A percentile compares a stretch with the other conserved stretches of the same genome.
Conservation (phyloP, 2,888 invertebrate genomes). For the Campaea margaritaria region DNA sequence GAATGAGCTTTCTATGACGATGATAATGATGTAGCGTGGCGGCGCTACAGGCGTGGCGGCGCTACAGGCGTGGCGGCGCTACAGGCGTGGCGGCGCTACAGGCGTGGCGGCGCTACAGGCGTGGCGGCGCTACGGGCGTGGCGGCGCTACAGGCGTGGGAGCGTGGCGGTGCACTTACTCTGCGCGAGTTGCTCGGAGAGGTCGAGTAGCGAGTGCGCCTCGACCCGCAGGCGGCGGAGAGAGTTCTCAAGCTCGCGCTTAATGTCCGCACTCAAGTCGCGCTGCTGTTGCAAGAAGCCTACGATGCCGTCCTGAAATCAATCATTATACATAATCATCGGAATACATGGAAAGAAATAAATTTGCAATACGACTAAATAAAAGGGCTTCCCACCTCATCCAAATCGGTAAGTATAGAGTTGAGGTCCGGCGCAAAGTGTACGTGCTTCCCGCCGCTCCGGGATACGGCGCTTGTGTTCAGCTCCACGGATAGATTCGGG, state of each 20-base stretch:
- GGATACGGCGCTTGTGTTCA: slow-evolving; percentile 59
- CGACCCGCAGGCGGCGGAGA: slow-evolving; percentile 87
- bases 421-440: slow-evolving; percentile 90
- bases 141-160: too few relatives aligned
- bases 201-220: slow-evolving; percentile 89
- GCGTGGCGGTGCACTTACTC: slow-evolving; percentile 62
- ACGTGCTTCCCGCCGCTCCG: slow-evolving; percentile 79
- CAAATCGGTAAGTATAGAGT: slow-evolving; percentile 82
- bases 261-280: slow-evolving; percentile 84
- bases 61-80: too few relatives aligned
- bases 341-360: not conserved
- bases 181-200: slow-evolving; percentile 74
- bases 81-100: too few relatives aligned
- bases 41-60: too few relatives aligned
- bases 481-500: slow-evolving; percentile 52
- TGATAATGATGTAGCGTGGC: too few relatives aligned
- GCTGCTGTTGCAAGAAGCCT: slow-evolving; percentile 82
- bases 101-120: too few relatives aligned
- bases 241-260: slow-evolving; percentile 88
- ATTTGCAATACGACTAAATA: too few relatives aligned
- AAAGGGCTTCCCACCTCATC: slow-evolving; percentile 83
- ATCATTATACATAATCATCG: not conserved
- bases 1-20: too few relatives aligned
- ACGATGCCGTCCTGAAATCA: slow-evolving; percentile 75
- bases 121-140: too few relatives aligned